Evolutionary conservation across 2,113 vertebrate genomes (phyloP).

Genomic region (Noctilio leporinus): DNA sequence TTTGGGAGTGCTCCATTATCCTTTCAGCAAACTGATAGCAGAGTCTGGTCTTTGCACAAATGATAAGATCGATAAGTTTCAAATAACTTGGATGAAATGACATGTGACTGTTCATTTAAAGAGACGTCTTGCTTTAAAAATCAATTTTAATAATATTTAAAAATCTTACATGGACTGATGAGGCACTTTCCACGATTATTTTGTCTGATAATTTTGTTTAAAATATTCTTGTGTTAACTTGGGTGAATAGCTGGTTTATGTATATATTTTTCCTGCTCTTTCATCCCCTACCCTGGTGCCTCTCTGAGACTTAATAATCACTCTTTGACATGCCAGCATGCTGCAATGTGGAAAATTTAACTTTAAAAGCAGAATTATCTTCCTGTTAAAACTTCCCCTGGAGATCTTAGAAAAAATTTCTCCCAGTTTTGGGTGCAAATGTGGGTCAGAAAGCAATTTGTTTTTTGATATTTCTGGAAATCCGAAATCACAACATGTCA

Average conservation of each 20-base stretch:
- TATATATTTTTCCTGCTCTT: conserved; percentile 33
- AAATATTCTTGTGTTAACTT: conserved; percentile 70
- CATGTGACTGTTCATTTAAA: conserved; percentile 75
- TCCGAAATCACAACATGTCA: conserved; percentile 51
- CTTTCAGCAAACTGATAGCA: conserved; percentile 80
- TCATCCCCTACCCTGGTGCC: conserved; percentile 47
- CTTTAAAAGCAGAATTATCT: conserved; percentile 65
- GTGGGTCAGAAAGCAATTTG: conserved; percentile 59
- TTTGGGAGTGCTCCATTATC: conserved; percentile 82
- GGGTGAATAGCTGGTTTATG: conserved; percentile 33
- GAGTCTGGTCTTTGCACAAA: conserved; percentile 75
- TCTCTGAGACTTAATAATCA: conserved; percentile 58
- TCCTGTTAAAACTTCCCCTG: conserved; percentile 64
- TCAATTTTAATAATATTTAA: conserved; percentile 81
- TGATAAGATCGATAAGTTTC: conserved; percentile 83
- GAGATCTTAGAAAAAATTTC: conserved; percentile 58
- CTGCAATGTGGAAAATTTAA: conserved; percentile 58
- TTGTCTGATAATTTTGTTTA: conserved; percentile 74
- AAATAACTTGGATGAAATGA: conserved; percentile 80
- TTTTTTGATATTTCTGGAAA: conserved; percentile 64
- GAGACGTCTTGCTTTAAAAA: conserved; percentile 73
- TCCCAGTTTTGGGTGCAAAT: conserved; percentile 60
- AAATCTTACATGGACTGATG: conserved; percentile 67
- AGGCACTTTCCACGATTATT: conserved; percentile 65
- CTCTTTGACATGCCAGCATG: conserved; percentile 52